Conservation (phyloP, 2,888 invertebrate species). For the Apeira syringaria region DNA sequence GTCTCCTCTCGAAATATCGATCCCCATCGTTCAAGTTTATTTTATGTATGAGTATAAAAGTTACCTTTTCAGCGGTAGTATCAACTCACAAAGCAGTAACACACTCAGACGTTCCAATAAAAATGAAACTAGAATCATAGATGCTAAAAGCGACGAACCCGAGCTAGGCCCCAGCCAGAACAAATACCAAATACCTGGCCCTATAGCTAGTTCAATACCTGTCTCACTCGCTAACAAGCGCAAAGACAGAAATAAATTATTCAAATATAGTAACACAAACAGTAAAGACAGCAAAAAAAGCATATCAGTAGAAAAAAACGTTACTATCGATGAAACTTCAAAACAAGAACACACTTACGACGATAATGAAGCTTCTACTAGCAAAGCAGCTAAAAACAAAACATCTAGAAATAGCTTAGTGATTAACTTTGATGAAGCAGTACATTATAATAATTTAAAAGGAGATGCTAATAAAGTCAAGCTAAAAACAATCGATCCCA, state of each 20-base stretch:
- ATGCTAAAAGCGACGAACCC: not conserved
- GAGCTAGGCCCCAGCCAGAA: slow-evolving; percentile 21
- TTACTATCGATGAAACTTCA: not conserved
- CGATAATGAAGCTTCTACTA: not conserved
- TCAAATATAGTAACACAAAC: not conserved
- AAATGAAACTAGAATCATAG: not conserved
- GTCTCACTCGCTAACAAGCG: not conserved
- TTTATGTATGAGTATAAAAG: too few species aligned
- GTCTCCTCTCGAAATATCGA: too few species aligned
- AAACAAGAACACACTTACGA: not conserved
- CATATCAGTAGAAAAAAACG: not conserved
- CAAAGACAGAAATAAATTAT: slow-evolving; percentile 6
- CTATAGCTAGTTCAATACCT: slow-evolving; percentile 19
- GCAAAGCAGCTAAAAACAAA: not conserved
- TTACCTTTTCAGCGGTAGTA: not conserved
- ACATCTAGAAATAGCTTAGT: not conserved
- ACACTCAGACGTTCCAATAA: not conserved
- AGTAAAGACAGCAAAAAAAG: not conserved
- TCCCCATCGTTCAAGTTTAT: too few species aligned
- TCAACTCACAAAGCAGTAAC: not conserved
- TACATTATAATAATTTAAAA: not conserved
- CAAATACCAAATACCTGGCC: slow-evolving; percentile 36
- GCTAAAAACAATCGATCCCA: not conserved
- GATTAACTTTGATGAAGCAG: not conserved
- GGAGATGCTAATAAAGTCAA: not conserved